A percentile compares a stretch with the other conserved stretches of the same genome.
These are phyloP conservation scores for Salpingus planirostris DNA, from an alignment of 2,888 invertebrate genomes.

Conservation along the genomic window DNA sequence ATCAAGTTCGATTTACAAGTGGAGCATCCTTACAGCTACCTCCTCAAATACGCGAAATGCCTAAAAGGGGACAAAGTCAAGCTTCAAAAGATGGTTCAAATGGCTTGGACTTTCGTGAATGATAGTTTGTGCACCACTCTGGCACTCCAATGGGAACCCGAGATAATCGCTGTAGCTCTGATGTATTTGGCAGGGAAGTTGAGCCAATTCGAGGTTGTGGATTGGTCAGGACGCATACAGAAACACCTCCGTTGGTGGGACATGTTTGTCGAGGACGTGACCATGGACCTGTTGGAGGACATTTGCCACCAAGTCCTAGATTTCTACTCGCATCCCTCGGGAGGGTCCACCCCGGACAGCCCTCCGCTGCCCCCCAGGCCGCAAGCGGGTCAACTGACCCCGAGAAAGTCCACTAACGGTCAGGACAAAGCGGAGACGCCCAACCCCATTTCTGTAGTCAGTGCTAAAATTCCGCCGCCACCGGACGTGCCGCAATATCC, in stretches of 20 bases:
- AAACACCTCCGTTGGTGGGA: conserved; percentile 95
- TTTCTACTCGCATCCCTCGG: conserved; percentile 68
- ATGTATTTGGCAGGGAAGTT: conserved; percentile 95
- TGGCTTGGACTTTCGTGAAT: conserved; percentile 99
- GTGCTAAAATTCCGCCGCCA: conserved; percentile 27
- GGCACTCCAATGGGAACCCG: conserved; percentile 97
- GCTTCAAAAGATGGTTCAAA: conserved; percentile 93
- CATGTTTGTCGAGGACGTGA: conserved; percentile 91
- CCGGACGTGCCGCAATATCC: conserved; percentile 33
- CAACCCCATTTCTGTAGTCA: conserved; percentile 17
- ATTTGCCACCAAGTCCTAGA: conserved; percentile 95
- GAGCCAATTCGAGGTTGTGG: conserved; percentile 88
- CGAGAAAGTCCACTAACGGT: conserved; percentile 45
- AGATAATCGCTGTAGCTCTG: conserved; percentile 93
- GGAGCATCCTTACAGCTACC: conserved; percentile 91
- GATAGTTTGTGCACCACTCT: conserved; percentile 95
- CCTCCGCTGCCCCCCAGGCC: conserved; percentile 50
- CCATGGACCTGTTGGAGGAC: conserved; percentile 90
- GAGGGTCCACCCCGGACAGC: conserved; percentile 49
- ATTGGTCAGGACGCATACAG: conserved; percentile 76
- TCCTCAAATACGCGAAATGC: conserved; percentile 89
- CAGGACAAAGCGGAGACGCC: conserved; percentile 42
- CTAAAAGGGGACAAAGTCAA: conserved; percentile 90
- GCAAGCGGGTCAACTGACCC: conserved; percentile 6
- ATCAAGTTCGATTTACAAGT: conserved; percentile 93